Conservation (phyloP, 1,140 invertebrate species). For the Ceratina australensis region DNA sequence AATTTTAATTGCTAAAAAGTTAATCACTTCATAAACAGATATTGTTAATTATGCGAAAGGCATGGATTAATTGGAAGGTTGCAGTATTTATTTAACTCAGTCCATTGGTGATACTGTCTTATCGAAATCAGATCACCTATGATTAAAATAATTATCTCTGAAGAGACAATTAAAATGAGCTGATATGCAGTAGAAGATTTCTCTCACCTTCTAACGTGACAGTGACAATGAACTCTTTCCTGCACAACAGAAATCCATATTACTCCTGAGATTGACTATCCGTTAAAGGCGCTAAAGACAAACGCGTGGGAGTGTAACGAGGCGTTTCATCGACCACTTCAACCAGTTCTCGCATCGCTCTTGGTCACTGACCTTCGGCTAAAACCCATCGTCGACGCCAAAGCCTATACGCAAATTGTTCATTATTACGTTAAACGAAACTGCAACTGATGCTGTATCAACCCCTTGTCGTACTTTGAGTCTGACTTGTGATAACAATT, state of each 20-base stretch:
- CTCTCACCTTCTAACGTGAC: too few species aligned
- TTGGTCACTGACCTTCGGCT: not conserved
- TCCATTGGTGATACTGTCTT: not conserved
- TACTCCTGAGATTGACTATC: not conserved
- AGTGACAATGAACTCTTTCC: not conserved
- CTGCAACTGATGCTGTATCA: too few species aligned
- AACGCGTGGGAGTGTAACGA: slow-evolving; percentile 6
- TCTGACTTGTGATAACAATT: too few species aligned
- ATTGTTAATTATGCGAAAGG: not conserved
- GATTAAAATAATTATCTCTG: not conserved
- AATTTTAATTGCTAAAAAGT: not conserved
- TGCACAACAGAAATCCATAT: too few species aligned
- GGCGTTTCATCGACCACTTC: not conserved
- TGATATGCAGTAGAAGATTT: too few species aligned
- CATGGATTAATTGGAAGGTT: slow-evolving; percentile 21
- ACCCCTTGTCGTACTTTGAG: too few species aligned
- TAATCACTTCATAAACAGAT: not conserved
- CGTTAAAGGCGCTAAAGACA: slow-evolving; percentile 6
- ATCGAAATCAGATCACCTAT: not conserved
- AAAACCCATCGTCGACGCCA: not conserved
- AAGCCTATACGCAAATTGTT: not conserved
- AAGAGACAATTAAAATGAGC: too few species aligned
- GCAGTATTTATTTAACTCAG: slow-evolving; percentile 30
- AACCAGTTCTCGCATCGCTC: not conserved
- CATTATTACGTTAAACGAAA: slow-evolving; percentile 14